Percentiles rank a stretch among this genome's conserved stretches.
These are phyloP conservation scores for Thaumetopoea pityocampa DNA, from an alignment of 1,140 invertebrate species.

Conservation along the genomic window DNA sequence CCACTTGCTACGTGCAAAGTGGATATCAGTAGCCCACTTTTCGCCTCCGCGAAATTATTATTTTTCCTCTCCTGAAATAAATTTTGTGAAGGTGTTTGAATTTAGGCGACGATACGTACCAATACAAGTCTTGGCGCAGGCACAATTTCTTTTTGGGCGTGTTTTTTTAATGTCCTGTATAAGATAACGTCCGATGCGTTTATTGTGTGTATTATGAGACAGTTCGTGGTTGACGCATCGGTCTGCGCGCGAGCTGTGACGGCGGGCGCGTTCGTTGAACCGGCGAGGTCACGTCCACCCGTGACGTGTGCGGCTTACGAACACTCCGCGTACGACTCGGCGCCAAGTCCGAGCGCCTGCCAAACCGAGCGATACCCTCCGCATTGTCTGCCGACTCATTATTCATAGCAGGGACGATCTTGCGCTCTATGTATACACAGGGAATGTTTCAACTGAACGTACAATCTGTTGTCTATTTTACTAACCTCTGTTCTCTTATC, in stretches of 20 bases:
- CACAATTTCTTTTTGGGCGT: too few relatives aligned
- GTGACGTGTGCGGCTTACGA: slow-evolving; percentile 31
- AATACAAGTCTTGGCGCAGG: too few relatives aligned
- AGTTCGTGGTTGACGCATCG: slow-evolving; percentile 31
- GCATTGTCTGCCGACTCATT: slow-evolving; percentile 4
- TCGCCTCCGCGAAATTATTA: too few relatives aligned
- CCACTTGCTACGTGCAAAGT: too few relatives aligned
- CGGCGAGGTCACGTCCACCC: slow-evolving; percentile 41
- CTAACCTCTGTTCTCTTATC: too few relatives aligned
- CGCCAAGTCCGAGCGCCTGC: slow-evolving; percentile 20
- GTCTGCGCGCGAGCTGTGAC: slow-evolving; percentile 26
- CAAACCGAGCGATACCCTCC: slow-evolving; percentile 9
- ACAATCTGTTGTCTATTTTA: neutral
- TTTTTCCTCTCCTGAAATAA: too few relatives aligned
- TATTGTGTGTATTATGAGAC: slow-evolving; percentile 14
- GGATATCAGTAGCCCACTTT: too few relatives aligned
- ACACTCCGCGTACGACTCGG: slow-evolving; percentile 28
- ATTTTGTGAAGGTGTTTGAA: too few relatives aligned
- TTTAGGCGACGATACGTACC: too few relatives aligned
- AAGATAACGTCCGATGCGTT: too few relatives aligned
- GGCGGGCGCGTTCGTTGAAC: slow-evolving; percentile 42
- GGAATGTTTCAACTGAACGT: too few relatives aligned
- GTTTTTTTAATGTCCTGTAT: too few relatives aligned
- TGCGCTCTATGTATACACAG: slow-evolving; percentile 2
- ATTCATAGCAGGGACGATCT: slow-evolving; percentile 8